phyloP scores from a whole-genome alignment of 2,797 vertebrate species.

The Danio choprae region DNA sequence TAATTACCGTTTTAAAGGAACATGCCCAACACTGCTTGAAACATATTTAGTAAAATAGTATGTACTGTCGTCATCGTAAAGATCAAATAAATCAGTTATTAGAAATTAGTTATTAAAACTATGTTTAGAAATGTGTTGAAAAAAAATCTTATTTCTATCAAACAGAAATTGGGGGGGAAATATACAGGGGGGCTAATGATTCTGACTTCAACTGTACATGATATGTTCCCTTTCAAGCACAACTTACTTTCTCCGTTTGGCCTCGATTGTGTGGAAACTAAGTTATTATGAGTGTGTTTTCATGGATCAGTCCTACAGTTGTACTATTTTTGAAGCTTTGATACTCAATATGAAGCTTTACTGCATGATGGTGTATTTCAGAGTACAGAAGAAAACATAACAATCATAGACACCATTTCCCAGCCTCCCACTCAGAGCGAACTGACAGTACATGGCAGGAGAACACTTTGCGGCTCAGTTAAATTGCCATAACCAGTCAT shows the following conservation, averaged over 20 bases:
- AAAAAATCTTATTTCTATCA: too few species aligned
- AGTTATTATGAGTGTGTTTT: not conserved
- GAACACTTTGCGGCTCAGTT: conserved; percentile 4
- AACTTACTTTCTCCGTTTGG: not conserved
- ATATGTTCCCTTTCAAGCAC: too few species aligned
- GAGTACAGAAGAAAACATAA: conserved; percentile 10
- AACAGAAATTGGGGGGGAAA: too few species aligned
- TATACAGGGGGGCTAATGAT: too few species aligned
- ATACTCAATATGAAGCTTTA: not conserved
- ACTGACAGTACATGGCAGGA: conserved; percentile 20
- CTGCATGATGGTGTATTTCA: not conserved
- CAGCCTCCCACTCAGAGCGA: conserved; percentile 13
- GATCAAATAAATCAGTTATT: too few species aligned
- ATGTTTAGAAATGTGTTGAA: too few species aligned
- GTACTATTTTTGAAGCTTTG: not conserved
- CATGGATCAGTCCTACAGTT: not conserved
- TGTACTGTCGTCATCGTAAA: too few species aligned
- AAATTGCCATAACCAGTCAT: conserved; percentile 18
- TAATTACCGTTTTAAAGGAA: too few species aligned
- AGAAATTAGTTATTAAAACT: too few species aligned
- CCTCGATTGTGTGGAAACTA: not conserved
- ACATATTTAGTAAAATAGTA: too few species aligned
- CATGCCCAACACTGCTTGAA: too few species aligned
- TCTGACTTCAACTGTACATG: too few species aligned
- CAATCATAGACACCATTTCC: conserved; percentile 14